Base-by-base conservation (phyloP, 92 coral and sea anemone genomes). In the Ricordea florida region DNA sequence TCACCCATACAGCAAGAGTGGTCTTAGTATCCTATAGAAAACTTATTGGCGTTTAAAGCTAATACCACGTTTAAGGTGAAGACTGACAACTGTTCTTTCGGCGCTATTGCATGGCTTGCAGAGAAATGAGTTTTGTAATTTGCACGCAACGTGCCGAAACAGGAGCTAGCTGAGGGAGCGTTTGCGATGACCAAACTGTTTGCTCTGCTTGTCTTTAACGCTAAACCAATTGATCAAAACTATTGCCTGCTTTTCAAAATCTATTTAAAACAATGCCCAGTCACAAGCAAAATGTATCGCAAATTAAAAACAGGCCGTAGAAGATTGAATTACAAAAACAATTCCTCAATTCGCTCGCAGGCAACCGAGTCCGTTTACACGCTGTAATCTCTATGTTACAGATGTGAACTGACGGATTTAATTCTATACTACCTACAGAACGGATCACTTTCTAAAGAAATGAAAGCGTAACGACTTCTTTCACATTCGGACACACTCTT, bases 401-500 rank as follows among this genome's bases (percentile, higher is more conserved):
- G 77, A 53, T 70, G 66, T 55, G 13, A 14, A 26, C 15, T 3
- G 31, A 4, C 26, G 38, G 49, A 23, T 22, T 47, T 13, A 20
- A 33, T 52, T 20, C 4, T 5, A 33, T 30, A 47, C 13, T 22
- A 33, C 26, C 25, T 7, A 29, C 57, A 48, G 17, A 66, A 10
- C 45, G 48, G 24, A 4, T 10, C 43, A 26, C 4, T 23, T 28
- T 16, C 18, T 26, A 50, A 69, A 62, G 28, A 49, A 22, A 34
- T 29, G 52, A 76, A 78, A 83, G 24, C 55, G 34, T 22, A 64
- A 24, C 78, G 80, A 34, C 72, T 61, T 33, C 57, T 58, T 49
- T 59, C 68, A 27, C 82, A 74, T 36, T 48, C 40, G 62, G 80
- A 86, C 53, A 80, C 87, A 78, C 47, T 61, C 60, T 30, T 87